Conservation (phyloP, 2,888 invertebrate genomes). For the Eupithecia subfuscata region DNA sequence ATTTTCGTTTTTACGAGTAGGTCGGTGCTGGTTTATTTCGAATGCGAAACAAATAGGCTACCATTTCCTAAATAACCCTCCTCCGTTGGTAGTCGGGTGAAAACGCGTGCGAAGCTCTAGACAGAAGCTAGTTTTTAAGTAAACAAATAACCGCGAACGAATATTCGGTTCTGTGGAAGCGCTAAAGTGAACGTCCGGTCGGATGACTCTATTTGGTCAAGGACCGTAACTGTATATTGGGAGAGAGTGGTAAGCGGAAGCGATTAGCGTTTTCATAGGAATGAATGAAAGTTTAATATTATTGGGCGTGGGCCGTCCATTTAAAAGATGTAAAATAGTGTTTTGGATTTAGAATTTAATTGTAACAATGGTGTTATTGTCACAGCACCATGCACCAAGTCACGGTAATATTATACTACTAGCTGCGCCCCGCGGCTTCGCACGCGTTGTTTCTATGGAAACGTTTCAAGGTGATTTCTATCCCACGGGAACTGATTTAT, state of each 20-base stretch:
- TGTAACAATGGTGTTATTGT: not conserved
- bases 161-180: conserved; percentile 41
- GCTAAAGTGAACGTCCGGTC: conserved; percentile 59
- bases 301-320: not conserved
- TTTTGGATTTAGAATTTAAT: not conserved
- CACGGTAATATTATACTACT: too few relatives aligned
- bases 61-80: too few relatives aligned
- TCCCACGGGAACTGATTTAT: too few relatives aligned
- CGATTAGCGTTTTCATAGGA: conserved; percentile 38
- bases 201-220: conserved; percentile 75
- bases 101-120: not conserved
- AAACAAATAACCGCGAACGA: not conserved
- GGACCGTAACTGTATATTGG: conserved; percentile 69
- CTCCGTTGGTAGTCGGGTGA: too few relatives aligned
- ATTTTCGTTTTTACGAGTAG: too few relatives aligned
- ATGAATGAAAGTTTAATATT: too few relatives aligned
- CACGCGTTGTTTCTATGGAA: too few relatives aligned
- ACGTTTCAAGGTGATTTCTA: too few relatives aligned
- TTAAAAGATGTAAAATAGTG: not conserved
- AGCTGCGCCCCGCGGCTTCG: too few relatives aligned
- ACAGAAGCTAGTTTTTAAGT: not conserved
- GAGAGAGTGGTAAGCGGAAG: conserved; percentile 43
- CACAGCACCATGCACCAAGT: not conserved
- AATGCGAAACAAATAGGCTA: too few relatives aligned
- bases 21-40: too few relatives aligned